Base-by-base conservation (phyloP, 2,888 invertebrate genomes). In the Nymphalis polychloros region DNA sequence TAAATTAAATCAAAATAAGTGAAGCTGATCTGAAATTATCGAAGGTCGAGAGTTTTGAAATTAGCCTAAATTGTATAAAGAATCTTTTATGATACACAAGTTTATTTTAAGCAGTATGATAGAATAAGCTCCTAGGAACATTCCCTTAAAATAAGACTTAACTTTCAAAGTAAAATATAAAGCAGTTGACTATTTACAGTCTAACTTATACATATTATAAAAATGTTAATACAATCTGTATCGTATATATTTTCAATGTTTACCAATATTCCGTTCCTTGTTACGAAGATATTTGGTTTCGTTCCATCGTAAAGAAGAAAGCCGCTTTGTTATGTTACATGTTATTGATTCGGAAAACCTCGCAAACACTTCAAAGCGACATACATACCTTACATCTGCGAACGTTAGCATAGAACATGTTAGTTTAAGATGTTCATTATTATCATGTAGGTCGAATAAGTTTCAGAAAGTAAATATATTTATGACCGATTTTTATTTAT, bases 261-360 rank as follows among this genome's bases (percentile, higher is more conserved):
- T 67, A 62, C n/a, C 49, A 60, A 69, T 64, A 66, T 69, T 62
- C 70, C 72, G 72, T 75, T 70, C 8, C 63, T 63, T 53, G 63
- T 76, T 77, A 78, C 78, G 79, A 78, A 76, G 77, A 79, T 79
- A 81, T 79, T 79, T 70, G 75, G 73, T 75, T 77, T 75, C 74
- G 76, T 80, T 78, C 79, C 77, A 78, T 81, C 79, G 77, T 73
- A 69, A 79, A 78, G 77, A 68, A 61, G 48, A 77, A 78, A 77
- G 74, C 73, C 70, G 74, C 77, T 80, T 82, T 81, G 81, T 79
- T 77, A 71, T 73, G 70, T 76, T 75, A 77, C 75, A 72, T 71
- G 68, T 76, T 81, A 84, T 82, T 80, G 84, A 81, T 82, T 81
- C 73, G 70, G 68, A 77, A 78, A 79, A 79, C 73, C 77, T 66